Percentiles rank a stretch among this genome's conserved stretches.
Evolutionary conservation across 2,797 vertebrate genomes (phyloP).

Genomic region (Peromyscus nudipes): DNA sequence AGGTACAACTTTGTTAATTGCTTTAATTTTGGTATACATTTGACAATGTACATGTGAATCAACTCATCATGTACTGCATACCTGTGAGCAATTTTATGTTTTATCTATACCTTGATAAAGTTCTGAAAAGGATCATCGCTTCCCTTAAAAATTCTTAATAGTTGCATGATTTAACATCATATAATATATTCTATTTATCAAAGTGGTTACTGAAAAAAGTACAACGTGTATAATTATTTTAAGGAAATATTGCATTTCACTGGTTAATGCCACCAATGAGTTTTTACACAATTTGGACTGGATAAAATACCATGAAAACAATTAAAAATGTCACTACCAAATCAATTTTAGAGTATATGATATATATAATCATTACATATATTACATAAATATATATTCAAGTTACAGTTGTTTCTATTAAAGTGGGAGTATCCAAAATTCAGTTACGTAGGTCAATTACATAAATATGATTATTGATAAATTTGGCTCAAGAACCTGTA

Average conservation of each 20-base stretch:
- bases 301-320: background rate
- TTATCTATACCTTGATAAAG: background rate
- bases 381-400: background rate
- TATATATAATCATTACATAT: background rate
- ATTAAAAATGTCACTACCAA: background rate
- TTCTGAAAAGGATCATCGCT: background rate
- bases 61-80: background rate
- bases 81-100: background rate
- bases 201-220: background rate
- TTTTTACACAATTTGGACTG: background rate
- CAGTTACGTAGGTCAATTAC: background rate
- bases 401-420: slow-evolving; percentile 3
- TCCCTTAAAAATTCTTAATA: background rate
- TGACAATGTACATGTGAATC: background rate
- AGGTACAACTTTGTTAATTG: background rate
- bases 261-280: background rate
- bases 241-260: background rate
- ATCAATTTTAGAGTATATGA: background rate
- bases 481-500: background rate
- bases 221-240: background rate
- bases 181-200: background rate
- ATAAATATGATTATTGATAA: background rate
- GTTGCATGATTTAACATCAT: background rate
- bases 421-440: background rate
- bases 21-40: background rate